phyloP scores from a whole-genome alignment of 1,140 invertebrate genomes.

The Mercenaria mercenaria region DNA sequence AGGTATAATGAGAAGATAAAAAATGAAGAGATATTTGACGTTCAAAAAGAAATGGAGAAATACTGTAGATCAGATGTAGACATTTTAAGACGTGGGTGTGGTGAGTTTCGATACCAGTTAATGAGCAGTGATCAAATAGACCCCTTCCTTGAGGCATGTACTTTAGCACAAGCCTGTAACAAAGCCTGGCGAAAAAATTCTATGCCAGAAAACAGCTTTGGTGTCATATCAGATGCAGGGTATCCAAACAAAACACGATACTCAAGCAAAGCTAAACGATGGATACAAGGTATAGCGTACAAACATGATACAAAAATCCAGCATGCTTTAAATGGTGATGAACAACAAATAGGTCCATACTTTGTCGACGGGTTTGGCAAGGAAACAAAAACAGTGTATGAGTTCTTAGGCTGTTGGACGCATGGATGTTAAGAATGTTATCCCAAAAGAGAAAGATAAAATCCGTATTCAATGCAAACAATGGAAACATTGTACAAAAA shows the following conservation, averaged over 20 bases:
- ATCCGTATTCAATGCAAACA: background rate
- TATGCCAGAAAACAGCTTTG: background rate
- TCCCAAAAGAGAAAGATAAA: background rate
- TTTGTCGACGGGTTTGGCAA: slow-evolving; percentile 3
- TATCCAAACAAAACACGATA: background rate
- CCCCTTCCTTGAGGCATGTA: background rate
- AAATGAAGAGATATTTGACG: slow-evolving; percentile 54
- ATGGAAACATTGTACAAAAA: background rate
- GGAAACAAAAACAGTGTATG: slow-evolving; percentile 2
- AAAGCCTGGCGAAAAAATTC: slow-evolving; percentile 25
- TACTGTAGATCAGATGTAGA: slow-evolving; percentile 64
- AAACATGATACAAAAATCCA: background rate
- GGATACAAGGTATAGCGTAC: background rate
- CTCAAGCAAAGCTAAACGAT: background rate
- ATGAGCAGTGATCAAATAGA: background rate
- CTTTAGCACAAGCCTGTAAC: background rate
- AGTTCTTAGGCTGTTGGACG: background rate
- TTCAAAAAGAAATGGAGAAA: slow-evolving; percentile 58
- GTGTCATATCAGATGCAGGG: background rate
- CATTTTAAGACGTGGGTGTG: slow-evolving; percentile 54
- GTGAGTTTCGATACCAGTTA: slow-evolving; percentile 58
- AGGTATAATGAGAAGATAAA: background rate
- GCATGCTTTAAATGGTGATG: slow-evolving; percentile 17
- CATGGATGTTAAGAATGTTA: slow-evolving; percentile 28
- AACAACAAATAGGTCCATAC: background rate